Base-by-base conservation (phyloP, 2,113 vertebrate genomes). In the Peromyscus leucopus region DNA sequence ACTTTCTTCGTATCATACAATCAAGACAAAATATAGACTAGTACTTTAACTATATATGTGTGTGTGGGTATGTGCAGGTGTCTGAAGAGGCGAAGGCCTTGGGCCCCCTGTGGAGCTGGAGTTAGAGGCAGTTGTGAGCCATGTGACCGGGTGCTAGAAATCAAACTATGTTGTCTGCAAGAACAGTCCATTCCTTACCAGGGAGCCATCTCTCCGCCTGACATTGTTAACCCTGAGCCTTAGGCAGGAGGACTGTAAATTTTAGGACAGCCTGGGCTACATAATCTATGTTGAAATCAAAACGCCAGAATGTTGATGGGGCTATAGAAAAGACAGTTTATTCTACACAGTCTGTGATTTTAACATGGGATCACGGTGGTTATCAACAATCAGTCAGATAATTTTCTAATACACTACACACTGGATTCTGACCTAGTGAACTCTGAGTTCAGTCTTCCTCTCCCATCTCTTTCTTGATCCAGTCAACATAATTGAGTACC, bases 401-500 rank as follows among this genome's bases (percentile, higher is more conserved):
- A 71, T 42, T 46, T 19, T 80, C n/a, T 57, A 2, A 59, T 11
- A n/a, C 51, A 57, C n/a, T 22, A 26, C 39, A 55, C 8, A 46
- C 51, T 63, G 79, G 83, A 19, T 76, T 91, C 48, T 26, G 57
- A 79, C 9, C 46, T 24, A n/a, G 26, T 5, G 42, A 42, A 36
- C 24, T 9, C 72, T 61, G 59, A 91, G 94, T 76, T 98, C 78
- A 95, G 67, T 15, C 91, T 2, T 96, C 95, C n/a, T 96, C 94
- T 59, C 67, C 96, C 79, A 98, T 33, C 89, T 98, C 98, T 26
- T 97, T 96, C 79, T 98, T 98, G 95, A 99, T 99, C 99, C 99
- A 99, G 92, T 99, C 98, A 95, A 99, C 3, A 0, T 99, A 99
- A 89, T 22, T 98, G 97, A 98, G 94, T 6, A 99, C 16, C 65